Conservation (phyloP, 1,140 invertebrate genomes). For the Mamestra configurata region DNA sequence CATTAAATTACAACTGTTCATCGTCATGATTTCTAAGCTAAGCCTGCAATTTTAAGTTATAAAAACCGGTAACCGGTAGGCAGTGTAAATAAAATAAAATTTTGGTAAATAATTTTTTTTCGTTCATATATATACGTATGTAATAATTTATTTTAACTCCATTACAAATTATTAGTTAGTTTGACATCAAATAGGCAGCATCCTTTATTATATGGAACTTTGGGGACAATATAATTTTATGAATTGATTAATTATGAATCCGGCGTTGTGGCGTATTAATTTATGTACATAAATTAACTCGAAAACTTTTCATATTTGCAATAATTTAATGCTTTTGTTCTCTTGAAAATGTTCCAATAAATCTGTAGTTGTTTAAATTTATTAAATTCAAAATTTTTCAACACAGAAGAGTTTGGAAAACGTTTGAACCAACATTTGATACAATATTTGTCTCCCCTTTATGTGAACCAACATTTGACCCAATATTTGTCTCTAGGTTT, state of each 20-base stretch:
- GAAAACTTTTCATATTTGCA: constrained; percentile 40
- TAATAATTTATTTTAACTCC: too few species aligned
- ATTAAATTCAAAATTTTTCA: background rate
- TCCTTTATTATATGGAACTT: constrained; percentile 16
- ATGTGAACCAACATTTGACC: constrained; percentile 11
- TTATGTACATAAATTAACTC: constrained; percentile 40
- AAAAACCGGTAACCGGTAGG: too few species aligned
- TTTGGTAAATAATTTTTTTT: too few species aligned
- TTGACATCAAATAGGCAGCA: constrained; percentile 6
- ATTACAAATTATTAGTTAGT: background rate
- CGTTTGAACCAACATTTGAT: too few species aligned
- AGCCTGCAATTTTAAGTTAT: too few species aligned
- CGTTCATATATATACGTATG: too few species aligned
- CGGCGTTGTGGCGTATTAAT: constrained; percentile 29
- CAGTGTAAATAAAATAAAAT: too few species aligned
- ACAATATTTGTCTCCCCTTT: background rate
- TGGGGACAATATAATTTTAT: constrained; percentile 35
- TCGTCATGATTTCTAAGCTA: too few species aligned
- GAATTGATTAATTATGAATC: constrained; percentile 29
- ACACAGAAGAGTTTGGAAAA: too few species aligned
- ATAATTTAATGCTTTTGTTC: constrained; percentile 30
- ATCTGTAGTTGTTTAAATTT: background rate
- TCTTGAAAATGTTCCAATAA: constrained; percentile 2
- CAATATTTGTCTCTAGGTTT: constrained; percentile 89
- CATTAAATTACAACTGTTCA: too few species aligned